These are phyloP conservation scores for Liasis olivaceus DNA, from an alignment of 2,797 vertebrate genomes.

Conservation along the genomic window DNA sequence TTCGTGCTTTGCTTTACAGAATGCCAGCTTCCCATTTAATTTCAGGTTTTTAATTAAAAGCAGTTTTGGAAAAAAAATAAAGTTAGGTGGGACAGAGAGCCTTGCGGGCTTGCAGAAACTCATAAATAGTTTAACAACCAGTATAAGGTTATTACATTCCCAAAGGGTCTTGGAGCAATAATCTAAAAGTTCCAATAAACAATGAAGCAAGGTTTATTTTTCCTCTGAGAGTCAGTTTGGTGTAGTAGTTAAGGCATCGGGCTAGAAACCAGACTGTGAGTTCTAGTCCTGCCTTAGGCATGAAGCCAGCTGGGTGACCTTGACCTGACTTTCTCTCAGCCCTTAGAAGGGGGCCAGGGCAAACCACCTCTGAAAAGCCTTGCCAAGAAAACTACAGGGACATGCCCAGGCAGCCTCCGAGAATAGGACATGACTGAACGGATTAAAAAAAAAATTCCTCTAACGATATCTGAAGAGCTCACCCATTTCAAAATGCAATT, in stretches of 20 bases:
- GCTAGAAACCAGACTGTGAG: too few relatives aligned
- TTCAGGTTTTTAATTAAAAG: background rate
- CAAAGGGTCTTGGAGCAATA: background rate
- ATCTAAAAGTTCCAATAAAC: background rate
- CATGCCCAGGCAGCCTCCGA: too few relatives aligned
- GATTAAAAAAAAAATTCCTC: background rate
- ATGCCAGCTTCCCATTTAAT: background rate
- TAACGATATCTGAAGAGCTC: background rate
- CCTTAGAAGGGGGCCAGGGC: too few relatives aligned
- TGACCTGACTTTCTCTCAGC: too few relatives aligned
- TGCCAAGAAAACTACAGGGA: too few relatives aligned
- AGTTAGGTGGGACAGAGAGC: background rate
- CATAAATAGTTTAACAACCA: background rate
- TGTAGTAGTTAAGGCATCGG: too few relatives aligned
- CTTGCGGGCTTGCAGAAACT: background rate
- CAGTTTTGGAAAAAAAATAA: background rate
- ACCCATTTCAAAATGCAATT: background rate
- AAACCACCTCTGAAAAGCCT: too few relatives aligned
- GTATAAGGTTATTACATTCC: background rate
- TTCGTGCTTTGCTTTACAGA: background rate
- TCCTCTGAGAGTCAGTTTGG: background rate
- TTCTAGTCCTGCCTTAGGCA: too few relatives aligned
- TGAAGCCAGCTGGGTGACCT: too few relatives aligned
- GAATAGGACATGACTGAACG: too few relatives aligned
- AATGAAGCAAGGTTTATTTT: background rate